Evolutionary conservation across 1,140 invertebrate species (phyloP).

Genomic region (Monochamus saltuarius): DNA sequence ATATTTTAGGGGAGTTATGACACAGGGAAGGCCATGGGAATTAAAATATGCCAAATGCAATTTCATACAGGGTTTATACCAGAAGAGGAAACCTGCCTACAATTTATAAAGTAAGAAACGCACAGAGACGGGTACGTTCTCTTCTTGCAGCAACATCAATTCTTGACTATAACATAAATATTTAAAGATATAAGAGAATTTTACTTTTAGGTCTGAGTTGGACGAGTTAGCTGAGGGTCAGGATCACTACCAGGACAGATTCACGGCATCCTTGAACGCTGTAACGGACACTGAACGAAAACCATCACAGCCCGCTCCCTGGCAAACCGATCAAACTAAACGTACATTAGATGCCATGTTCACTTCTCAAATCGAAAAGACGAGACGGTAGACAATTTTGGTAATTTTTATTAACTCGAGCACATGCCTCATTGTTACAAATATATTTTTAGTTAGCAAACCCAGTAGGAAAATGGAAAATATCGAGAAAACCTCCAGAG

Average conservation of each 20-base stretch:
- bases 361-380: conserved; percentile 79
- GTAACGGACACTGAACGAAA: conserved; percentile 68
- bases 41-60: conserved; percentile 85
- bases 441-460: conserved; percentile 36
- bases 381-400: conserved; percentile 79
- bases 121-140: too few species aligned
- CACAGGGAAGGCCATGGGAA: conserved; percentile 74
- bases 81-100: conserved; percentile 70
- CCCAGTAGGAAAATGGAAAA: conserved; percentile 25
- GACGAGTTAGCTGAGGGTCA: conserved; percentile 75
- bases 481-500: conserved; percentile 28
- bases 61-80: conserved; percentile 86
- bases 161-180: too few species aligned
- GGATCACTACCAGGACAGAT: conserved; percentile 80
- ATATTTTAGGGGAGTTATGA: conserved; percentile 78
- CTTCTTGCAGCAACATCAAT: too few species aligned
- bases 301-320: conserved; percentile 68
- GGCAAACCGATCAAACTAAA: conserved; percentile 65
- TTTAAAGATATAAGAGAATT: too few species aligned
- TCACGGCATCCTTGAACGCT: conserved; percentile 71
- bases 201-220: conserved; percentile 65
- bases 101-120: conserved; percentile 72
- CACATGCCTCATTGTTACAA: neutral
- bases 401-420: conserved; percentile 45
- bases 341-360: conserved; percentile 70